Evolutionary conservation across 2,113 vertebrate species (phyloP), one percentile per base, ranked within the genome.

Genomic region (Dipodomys spectabilis): DNA sequence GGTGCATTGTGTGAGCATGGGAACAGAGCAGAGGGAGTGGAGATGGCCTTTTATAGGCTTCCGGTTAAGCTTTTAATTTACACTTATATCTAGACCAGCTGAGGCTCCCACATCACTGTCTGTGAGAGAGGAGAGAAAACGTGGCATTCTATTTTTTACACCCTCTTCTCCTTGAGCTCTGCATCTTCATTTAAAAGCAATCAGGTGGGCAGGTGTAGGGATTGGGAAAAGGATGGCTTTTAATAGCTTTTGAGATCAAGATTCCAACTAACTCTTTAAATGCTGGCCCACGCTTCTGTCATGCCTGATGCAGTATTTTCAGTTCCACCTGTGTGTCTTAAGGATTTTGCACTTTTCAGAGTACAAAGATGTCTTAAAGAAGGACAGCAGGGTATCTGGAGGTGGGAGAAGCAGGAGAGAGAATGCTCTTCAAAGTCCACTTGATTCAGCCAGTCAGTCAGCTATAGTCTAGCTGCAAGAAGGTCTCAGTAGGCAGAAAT

Each of bases 111-210:
- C 6, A 44, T 89, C 82, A 95, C 90, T 90, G 67, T 90, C 92
- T 80, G 67, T 90, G 88, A 53, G 45, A 57, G 30, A 45, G 35
- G 67, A 72, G 19, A 39, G 35, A 62, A 93, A 87, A 57, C 89
- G 39, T 72, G 84, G 67, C 65, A 73, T 86, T 93, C 92, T 93
- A 82, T 93, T 95, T 95, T 95, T 80, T 94, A 77, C 9, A 67
- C 67, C 82, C 62, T 74, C 68, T 95, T 94, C 79, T 96, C 69
- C 86, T 92, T 79, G 91, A 95, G 92, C 78, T 90, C 90, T 92
- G 69, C 16, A 88, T 94, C 92, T 95, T 95, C 84, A 87, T 94
- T 90, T 94, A 92, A 96, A 97, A 94, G 88, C 75, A 95, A 88
- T 96, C 92, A 92, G 44, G 82, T 8, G 0, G 18, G 74, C 90